Evolutionary conservation across 2,888 invertebrate species (phyloP).

Genomic region (Hemistola chrysoprasaria): DNA sequence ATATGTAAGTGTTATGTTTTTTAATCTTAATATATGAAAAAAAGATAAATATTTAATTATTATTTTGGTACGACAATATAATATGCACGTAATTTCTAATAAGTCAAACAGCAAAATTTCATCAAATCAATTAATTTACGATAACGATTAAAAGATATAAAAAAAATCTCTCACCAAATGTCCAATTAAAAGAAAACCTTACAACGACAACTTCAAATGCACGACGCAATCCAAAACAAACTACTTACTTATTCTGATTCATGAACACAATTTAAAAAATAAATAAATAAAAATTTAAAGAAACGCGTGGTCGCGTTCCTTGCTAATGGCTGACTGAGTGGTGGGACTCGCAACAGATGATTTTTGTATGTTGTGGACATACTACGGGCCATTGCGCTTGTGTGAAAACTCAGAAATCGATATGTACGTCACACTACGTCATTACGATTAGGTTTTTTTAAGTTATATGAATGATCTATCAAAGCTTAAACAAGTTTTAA

Average conservation of each 20-base stretch:
- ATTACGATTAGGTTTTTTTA: too few relatives aligned
- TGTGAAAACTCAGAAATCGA: conserved; percentile 63
- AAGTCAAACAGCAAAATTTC: too few relatives aligned
- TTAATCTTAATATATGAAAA: too few relatives aligned
- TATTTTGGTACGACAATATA: too few relatives aligned
- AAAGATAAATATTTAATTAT: too few relatives aligned
- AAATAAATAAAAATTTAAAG: conserved; percentile 46
- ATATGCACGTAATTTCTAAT: too few relatives aligned
- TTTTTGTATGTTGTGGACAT: conserved; percentile 56
- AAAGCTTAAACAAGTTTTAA: too few relatives aligned
- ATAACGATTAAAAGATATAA: background rate
- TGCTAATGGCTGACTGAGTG: conserved; percentile 69
- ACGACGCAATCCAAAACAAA: conserved; percentile 12
- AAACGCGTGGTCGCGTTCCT: conserved; percentile 51
- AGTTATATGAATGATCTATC: background rate
- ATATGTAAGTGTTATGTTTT: too few relatives aligned
- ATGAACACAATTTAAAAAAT: conserved; percentile 42
- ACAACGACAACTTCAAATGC: conserved; percentile 2
- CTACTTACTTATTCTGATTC: conserved; percentile 22
- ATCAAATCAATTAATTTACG: too few relatives aligned
- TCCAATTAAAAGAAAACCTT: conserved; percentile 4
- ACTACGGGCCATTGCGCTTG: conserved; percentile 51
- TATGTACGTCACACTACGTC: conserved; percentile 42
- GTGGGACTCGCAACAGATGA: conserved; percentile 64
- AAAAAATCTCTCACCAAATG: conserved; percentile 2